A percentile compares a stretch with the other conserved stretches of the same genome.
Evolutionary conservation across 92 coral and sea anemone genomes (phyloP).

Genomic region (Zoanthus sociatus): DNA sequence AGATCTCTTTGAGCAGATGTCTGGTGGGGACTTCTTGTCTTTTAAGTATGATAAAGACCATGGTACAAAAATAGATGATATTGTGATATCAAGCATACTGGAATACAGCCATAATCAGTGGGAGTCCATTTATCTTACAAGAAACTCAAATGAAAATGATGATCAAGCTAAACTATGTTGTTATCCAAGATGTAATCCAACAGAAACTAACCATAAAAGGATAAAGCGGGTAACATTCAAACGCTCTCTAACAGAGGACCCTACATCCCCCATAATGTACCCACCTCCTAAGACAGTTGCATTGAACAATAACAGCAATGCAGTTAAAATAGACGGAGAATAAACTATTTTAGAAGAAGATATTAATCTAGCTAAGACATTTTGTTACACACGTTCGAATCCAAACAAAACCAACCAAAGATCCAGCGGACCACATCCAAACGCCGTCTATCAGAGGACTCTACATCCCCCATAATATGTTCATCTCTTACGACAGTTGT

Average conservation of each 20-base stretch:
- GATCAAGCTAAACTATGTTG: neutral
- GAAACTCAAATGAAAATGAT: neutral
- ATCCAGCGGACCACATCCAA: neutral
- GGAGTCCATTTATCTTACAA: neutral
- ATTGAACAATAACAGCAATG: no score
- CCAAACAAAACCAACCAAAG: neutral
- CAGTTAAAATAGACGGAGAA: no score
- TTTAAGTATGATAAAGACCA: slow-evolving; percentile 33
- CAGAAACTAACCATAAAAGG: neutral
- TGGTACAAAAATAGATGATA: slow-evolving; percentile 33
- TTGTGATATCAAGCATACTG: neutral
- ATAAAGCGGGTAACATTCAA: no score
- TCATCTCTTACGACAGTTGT: neutral
- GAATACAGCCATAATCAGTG: slow-evolving; percentile 33
- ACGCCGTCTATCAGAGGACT: neutral
- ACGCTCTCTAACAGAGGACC: neutral
- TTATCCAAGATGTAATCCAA: neutral
- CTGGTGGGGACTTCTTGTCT: slow-evolving; percentile 31
- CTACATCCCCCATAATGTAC: neutral
- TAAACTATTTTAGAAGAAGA: no score
- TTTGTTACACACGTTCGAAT: neutral
- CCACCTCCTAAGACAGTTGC: neutral
- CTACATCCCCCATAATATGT: neutral
- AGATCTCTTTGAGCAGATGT: slow-evolving; percentile 43
- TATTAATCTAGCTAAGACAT: no score